Conservation (phyloP, 2,797 vertebrate genomes). For the Mionectes olivaceus region DNA sequence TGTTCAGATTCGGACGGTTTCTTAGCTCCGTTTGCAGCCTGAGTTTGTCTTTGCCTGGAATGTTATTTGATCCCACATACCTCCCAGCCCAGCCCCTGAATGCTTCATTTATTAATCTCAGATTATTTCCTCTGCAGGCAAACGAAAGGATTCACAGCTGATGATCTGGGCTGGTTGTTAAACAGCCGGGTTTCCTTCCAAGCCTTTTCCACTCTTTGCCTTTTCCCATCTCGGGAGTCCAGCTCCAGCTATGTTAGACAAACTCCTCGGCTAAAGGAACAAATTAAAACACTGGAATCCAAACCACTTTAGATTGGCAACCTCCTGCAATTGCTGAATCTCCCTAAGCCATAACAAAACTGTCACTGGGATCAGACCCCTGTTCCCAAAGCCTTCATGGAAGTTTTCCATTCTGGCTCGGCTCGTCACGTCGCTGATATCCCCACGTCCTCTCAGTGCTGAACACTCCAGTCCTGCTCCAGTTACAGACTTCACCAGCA, state of each 20-base stretch:
- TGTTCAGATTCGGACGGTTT: background rate
- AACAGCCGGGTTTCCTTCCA: background rate
- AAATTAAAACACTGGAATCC: background rate
- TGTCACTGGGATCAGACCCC: background rate
- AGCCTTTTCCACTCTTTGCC: background rate
- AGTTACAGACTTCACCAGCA: rapidly evolving
- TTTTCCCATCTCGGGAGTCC: background rate
- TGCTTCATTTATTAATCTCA: background rate
- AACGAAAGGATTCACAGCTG: background rate
- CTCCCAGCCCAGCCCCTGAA: slow-evolving; percentile 2
- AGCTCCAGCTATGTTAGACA: background rate
- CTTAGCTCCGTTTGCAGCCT: background rate
- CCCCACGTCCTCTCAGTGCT: background rate
- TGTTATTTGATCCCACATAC: background rate
- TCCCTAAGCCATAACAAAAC: background rate
- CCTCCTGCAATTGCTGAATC: background rate
- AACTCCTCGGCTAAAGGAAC: background rate
- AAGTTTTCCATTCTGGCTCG: background rate
- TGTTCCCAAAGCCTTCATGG: background rate
- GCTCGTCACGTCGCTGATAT: rapidly evolving
- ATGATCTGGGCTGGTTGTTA: background rate
- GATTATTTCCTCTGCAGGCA: background rate
- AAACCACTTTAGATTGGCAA: background rate
- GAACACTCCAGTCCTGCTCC: background rate
- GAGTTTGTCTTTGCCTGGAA: background rate